phyloP scores from a whole-genome alignment of 2,113 vertebrate species.

The Mormyrus iriodes region DNA sequence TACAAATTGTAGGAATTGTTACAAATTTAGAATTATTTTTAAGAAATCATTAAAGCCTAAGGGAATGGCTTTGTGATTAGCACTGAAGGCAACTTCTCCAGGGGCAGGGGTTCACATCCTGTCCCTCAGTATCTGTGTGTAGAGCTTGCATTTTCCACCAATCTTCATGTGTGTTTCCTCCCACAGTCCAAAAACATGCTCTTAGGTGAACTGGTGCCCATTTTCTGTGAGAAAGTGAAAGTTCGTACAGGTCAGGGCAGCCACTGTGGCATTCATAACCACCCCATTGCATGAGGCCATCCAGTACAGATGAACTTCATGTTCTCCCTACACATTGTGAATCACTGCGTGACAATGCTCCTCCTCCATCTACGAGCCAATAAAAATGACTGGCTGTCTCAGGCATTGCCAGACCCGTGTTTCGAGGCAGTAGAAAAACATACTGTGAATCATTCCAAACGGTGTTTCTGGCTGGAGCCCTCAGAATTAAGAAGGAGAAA shows the following conservation, averaged over 20 bases:
- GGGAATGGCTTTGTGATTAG: background rate
- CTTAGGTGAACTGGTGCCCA: no score
- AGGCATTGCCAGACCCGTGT: slow-evolving; percentile 37
- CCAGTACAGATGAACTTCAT: slow-evolving; percentile 63
- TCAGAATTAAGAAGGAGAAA: slow-evolving; percentile 26
- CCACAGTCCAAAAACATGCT: no score
- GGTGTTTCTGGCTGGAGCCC: slow-evolving; percentile 44
- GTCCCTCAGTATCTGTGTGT: no score
- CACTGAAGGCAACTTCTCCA: background rate
- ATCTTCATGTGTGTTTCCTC: no score
- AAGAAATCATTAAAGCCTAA: background rate
- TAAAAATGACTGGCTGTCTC: slow-evolving; percentile 43
- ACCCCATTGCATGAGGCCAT: slow-evolving; percentile 46
- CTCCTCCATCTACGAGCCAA: slow-evolving; percentile 12
- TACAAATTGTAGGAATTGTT: background rate
- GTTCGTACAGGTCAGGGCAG: slow-evolving; percentile 40
- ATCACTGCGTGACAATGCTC: slow-evolving; percentile 59
- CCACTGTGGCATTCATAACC: slow-evolving; percentile 43
- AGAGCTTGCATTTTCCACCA: no score
- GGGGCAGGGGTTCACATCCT: no score
- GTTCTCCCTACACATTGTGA: slow-evolving; percentile 49
- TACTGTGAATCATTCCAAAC: slow-evolving; percentile 44
- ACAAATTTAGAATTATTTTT: background rate
- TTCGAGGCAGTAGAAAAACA: slow-evolving; percentile 46
- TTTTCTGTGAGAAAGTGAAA: background rate